A percentile compares a stretch with the other conserved stretches of the same genome.
Evolutionary conservation across 2,797 vertebrate species (phyloP).

Genomic region (Malurus leucopterus): DNA sequence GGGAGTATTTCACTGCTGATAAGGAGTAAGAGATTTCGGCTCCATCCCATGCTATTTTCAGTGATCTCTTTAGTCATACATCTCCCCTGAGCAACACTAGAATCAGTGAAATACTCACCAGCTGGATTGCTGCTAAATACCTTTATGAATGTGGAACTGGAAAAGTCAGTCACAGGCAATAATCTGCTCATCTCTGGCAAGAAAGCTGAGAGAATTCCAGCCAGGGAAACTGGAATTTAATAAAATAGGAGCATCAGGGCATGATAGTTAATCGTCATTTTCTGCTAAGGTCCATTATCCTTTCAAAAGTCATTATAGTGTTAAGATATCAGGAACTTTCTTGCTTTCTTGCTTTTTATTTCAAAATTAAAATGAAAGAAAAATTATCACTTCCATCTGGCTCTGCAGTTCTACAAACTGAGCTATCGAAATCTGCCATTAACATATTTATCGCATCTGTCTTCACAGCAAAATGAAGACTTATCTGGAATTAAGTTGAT

Average conservation of each 20-base stretch:
- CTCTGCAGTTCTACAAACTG: constrained; percentile 30
- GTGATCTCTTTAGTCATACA: not conserved
- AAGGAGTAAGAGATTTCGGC: not conserved
- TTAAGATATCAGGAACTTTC: constrained; percentile 17
- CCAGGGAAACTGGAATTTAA: not conserved
- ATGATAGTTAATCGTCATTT: not conserved
- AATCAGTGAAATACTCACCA: not conserved
- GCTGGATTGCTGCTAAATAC: not conserved
- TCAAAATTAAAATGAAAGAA: constrained; percentile 50
- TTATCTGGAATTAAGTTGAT: constrained; percentile 60
- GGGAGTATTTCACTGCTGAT: not conserved
- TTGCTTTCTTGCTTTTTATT: constrained; percentile 42
- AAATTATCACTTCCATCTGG: constrained; percentile 50
- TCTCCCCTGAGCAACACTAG: not conserved
- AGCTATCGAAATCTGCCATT: constrained; percentile 39
- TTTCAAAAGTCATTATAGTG: constrained; percentile 36
- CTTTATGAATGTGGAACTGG: not conserved
- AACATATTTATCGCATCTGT: constrained; percentile 46
- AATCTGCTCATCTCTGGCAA: not conserved
- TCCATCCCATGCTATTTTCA: not conserved
- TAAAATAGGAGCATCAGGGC: not conserved
- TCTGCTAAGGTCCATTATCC: constrained; percentile 29
- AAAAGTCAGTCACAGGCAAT: not conserved
- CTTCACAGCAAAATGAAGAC: constrained; percentile 50
- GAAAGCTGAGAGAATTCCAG: not conserved